Base-by-base conservation (phyloP, 2,888 invertebrate species). In the Nezara viridula region DNA sequence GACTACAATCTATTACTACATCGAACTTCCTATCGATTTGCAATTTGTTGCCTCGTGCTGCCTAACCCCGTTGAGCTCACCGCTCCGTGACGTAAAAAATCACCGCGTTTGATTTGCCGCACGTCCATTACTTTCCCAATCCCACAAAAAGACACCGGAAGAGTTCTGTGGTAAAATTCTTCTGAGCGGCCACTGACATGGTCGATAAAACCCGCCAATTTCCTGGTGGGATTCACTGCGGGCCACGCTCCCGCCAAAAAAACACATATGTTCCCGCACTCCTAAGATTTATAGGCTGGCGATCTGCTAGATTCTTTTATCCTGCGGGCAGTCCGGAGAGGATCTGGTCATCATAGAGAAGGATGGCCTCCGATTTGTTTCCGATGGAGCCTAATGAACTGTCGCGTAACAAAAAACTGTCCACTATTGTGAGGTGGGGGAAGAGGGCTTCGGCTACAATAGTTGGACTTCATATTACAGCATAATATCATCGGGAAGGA, bases 191-290 rank as follows among this genome's bases (percentile, higher is more conserved):
- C 81, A 81, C 12, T 81, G 86, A 52, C n/a, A 86, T 40, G 86
- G 86, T 50, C 50, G 49, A 86, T 86, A 86, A 86, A 86, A 40
- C 40, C 40, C 55, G 60, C 55, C 86, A 55, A 86, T 86, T 86
- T 86, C 86, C 86, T 86, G 86, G 81, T 10, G 81, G 81, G 81
- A n/a, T 81, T 16, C 81, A 16, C 12, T 81, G 12, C 81, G 44
- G 44, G 81, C 24, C 81, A 81, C 81, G 44, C 81, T 40, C 81
- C 81, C 47, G 81, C 81, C 81, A 81, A 81, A 81, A 50, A 81
- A 81, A 44, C 81, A 81, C 81, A 81, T 81, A 81, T 81, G 81
- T 81, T 81, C 81, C 81, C 81, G 81, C 81, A 14, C 81, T 81
- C 44, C n/a, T 44, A n/a, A 81, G 81, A 81, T 81, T 47, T 81